Conservation (phyloP, 2,797 vertebrate genomes). For the Ataeniobius toweri region DNA sequence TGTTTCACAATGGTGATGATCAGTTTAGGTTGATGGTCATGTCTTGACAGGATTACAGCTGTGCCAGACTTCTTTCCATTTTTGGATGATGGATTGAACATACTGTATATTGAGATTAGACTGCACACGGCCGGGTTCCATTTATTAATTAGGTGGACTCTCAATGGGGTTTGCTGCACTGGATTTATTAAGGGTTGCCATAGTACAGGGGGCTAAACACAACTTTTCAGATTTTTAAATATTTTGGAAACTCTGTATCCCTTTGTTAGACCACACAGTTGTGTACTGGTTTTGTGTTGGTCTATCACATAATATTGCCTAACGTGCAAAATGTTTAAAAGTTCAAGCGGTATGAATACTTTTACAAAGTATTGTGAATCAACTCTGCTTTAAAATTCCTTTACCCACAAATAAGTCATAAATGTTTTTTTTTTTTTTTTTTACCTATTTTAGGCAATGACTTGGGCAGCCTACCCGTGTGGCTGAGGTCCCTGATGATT, state of each 20-base stretch:
- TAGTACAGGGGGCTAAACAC: not conserved
- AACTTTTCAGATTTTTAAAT: not conserved
- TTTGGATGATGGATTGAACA: too few species aligned
- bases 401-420: not conserved
- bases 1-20: too few species aligned
- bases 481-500: constrained; percentile 93
- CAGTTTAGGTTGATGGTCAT: too few species aligned
- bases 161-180: not conserved
- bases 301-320: not conserved
- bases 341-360: not conserved
- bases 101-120: too few species aligned
- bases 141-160: too few species aligned
- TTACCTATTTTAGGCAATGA: constrained; percentile 69
- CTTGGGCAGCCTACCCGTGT: constrained; percentile 81
- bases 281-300: not conserved
- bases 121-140: too few species aligned
- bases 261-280: not conserved
- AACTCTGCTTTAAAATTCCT: not conserved
- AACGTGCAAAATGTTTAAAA: not conserved
- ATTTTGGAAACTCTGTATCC: not conserved
- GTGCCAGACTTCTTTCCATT: too few species aligned
- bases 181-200: not conserved
- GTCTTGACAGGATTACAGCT: too few species aligned
- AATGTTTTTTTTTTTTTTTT: not conserved
- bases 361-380: not conserved